A percentile compares a stretch with the other conserved stretches of the same genome.
Conservation (phyloP, 2,113 vertebrate genomes). For the Guaruba guarouba region DNA sequence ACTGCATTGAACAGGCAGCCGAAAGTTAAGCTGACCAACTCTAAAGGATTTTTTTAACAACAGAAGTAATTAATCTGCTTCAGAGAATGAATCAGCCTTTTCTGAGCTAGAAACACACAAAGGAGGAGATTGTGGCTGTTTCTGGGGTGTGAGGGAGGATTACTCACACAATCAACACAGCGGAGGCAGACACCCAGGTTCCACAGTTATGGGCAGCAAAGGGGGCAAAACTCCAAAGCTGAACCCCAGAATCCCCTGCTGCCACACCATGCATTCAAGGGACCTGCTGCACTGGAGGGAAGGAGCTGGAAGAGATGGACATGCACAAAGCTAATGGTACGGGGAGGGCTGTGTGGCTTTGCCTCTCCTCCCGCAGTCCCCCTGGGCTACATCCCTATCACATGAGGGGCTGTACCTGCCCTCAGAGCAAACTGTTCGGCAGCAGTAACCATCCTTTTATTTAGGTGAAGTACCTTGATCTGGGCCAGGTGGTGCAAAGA, state of each 20-base stretch:
- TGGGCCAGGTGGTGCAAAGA: not conserved
- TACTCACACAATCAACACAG: not conserved
- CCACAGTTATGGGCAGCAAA: not conserved
- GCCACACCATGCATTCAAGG: not conserved
- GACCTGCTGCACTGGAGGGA: rapidly evolving
- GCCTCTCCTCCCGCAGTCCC: not conserved
- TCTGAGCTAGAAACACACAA: conserved; percentile 22
- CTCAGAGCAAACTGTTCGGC: not conserved
- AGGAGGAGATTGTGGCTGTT: conserved; percentile 31
- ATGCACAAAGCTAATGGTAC: not conserved
- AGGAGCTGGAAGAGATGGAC: not conserved
- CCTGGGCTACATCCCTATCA: not conserved
- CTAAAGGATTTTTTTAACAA: conserved; percentile 12
- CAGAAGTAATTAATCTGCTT: conserved; percentile 62
- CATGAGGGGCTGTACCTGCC: not conserved
- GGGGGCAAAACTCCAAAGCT: not conserved
- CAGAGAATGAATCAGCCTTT: conserved; percentile 58
- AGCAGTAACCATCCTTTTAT: not conserved
- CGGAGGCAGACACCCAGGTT: rapidly evolving
- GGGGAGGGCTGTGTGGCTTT: not conserved
- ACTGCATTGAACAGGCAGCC: not conserved
- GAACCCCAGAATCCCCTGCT: not conserved
- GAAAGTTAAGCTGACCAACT: conserved; percentile 8
- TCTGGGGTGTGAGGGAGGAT: not conserved
- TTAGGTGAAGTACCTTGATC: not conserved